Percentiles rank a stretch among this genome's conserved stretches.
Evolutionary conservation across 2,888 invertebrate species (phyloP).

Genomic region (Erannis defoliaria): DNA sequence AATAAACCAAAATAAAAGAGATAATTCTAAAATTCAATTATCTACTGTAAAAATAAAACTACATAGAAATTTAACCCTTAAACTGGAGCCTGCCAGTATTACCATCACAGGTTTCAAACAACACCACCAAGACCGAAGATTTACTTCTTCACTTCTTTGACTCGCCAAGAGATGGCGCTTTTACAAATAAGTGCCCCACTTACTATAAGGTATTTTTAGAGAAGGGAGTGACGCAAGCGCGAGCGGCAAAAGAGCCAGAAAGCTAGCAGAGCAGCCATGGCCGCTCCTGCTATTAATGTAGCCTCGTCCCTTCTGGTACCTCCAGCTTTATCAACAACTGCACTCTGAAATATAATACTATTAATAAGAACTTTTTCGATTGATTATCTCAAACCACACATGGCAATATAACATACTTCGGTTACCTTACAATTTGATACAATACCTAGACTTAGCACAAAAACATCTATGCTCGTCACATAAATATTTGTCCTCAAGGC

Average conservation of each 20-base stretch:
- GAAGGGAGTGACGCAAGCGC: slow-evolving; percentile 69
- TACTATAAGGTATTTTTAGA: slow-evolving; percentile 56
- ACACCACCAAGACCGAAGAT: slow-evolving; percentile 3
- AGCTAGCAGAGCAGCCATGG: slow-evolving; percentile 75
- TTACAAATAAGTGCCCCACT: slow-evolving; percentile 20
- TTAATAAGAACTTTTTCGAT: too few species aligned
- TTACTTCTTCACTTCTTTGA: slow-evolving; percentile 8
- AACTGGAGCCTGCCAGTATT: slow-evolving; percentile 28
- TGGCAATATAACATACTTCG: too few species aligned
- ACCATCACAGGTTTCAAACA: slow-evolving; percentile 18
- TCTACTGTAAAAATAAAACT: slow-evolving; percentile 24
- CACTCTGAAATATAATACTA: slow-evolving; percentile 63
- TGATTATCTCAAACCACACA: too few species aligned
- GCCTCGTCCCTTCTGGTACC: slow-evolving; percentile 75
- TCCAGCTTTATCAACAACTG: slow-evolving; percentile 77
- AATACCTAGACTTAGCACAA: too few species aligned
- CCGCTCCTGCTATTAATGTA: slow-evolving; percentile 76
- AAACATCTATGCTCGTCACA: too few species aligned
- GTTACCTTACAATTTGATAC: too few species aligned
- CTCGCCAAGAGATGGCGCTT: slow-evolving; percentile 29
- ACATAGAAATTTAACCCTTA: slow-evolving; percentile 3
- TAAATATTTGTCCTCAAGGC: too few species aligned
- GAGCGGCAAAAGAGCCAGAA: slow-evolving; percentile 76
- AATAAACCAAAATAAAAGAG: neutral
- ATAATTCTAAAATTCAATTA: neutral